phyloP scores from a whole-genome alignment of 2,797 vertebrate genomes.

The Anniella stebbinsi region DNA sequence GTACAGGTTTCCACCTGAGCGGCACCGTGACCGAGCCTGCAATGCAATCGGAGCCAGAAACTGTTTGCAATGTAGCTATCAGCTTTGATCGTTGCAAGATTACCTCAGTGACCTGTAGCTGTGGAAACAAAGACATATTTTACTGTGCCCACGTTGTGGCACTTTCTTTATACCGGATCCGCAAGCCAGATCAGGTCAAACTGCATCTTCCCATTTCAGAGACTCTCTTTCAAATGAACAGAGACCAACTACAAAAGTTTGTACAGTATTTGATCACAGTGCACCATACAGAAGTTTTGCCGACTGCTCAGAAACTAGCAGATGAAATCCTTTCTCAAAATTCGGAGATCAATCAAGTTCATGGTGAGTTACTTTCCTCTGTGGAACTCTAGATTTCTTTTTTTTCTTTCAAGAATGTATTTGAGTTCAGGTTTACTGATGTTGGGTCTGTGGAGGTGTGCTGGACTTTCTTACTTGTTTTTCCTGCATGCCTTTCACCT shows the following conservation, averaged over 20 bases:
- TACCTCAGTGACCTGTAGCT: conserved; percentile 97
- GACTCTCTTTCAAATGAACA: conserved; percentile 99
- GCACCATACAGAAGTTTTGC: conserved; percentile 98
- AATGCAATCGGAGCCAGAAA: conserved; percentile 91
- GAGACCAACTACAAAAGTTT: conserved; percentile 99
- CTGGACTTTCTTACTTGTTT: conserved; percentile 10
- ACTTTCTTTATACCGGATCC: conserved; percentile 96
- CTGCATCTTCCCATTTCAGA: conserved; percentile 99
- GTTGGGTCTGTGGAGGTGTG: neutral
- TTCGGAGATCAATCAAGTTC: conserved; percentile 99
- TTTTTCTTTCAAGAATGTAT: conserved; percentile 26
- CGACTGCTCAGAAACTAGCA: conserved; percentile 96
- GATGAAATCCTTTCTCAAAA: conserved; percentile 99
- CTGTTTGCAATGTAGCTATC: conserved; percentile 96
- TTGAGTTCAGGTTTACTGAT: neutral
- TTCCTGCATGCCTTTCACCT: neutral
- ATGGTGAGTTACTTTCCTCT: conserved; percentile 86
- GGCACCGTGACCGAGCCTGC: conserved; percentile 97
- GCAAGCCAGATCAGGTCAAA: conserved; percentile 98
- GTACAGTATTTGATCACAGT: conserved; percentile 99
- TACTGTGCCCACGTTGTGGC: conserved; percentile 98
- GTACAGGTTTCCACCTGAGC: conserved; percentile 94
- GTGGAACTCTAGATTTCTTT: conserved; percentile 34
- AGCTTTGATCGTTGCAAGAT: conserved; percentile 99
- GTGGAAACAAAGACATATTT: conserved; percentile 99